phyloP scores from a whole-genome alignment of 2,888 invertebrate species.

The Tridacna gigas region DNA sequence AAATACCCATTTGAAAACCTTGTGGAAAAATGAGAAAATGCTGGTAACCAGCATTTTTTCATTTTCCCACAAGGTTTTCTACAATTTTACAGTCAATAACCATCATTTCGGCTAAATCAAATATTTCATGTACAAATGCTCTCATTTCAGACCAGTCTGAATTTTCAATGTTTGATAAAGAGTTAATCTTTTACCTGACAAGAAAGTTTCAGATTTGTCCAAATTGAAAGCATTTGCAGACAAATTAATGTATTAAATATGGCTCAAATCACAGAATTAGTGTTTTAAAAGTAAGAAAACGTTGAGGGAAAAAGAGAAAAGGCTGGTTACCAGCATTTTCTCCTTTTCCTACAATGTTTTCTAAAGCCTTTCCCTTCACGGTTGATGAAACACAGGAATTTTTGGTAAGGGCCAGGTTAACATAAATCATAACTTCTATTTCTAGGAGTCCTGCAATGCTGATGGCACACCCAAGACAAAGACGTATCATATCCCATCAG shows the following conservation, averaged over 20 bases:
- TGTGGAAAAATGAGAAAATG: background rate
- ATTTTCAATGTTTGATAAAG: too few species aligned
- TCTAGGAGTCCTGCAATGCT: slow-evolving; percentile 92
- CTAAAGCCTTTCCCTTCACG: too few species aligned
- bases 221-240: too few species aligned
- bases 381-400: background rate
- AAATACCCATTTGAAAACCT: background rate
- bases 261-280: too few species aligned
- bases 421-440: slow-evolving; percentile 45
- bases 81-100: background rate
- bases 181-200: too few species aligned
- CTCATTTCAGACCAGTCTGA: background rate
- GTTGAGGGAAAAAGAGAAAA: too few species aligned
- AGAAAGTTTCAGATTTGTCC: too few species aligned
- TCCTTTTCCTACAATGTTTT: too few species aligned
- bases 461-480: slow-evolving; percentile 90
- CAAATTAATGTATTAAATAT: too few species aligned
- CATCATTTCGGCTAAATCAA: background rate
- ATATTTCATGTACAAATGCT: background rate
- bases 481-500: slow-evolving; percentile 94
- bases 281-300: too few species aligned
- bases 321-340: too few species aligned
- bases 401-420: background rate
- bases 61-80: background rate
- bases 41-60: background rate